A percentile compares a stretch with the other conserved stretches of the same genome.
These are phyloP conservation scores for Drosophila lutescens DNA, from an alignment of 2,888 invertebrate species.

Conservation along the genomic window DNA sequence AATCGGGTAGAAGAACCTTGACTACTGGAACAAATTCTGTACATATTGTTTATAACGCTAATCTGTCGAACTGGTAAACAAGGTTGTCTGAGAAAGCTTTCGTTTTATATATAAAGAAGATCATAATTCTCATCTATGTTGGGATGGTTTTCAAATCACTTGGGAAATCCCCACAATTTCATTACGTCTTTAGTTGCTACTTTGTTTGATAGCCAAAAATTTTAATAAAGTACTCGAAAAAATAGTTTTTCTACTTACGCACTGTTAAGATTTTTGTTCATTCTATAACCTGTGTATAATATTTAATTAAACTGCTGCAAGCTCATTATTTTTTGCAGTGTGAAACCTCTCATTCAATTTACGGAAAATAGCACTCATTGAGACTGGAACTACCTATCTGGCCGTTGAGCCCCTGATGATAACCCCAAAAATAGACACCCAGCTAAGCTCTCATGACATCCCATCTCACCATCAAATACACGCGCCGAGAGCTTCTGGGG, in stretches of 20 bases:
- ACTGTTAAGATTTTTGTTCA: too few species aligned
- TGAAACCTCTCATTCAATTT: slow-evolving; percentile 2
- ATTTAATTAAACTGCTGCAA: background rate
- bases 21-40: background rate
- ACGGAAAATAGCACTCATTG: slow-evolving; percentile 17
- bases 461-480: slow-evolving; percentile 25
- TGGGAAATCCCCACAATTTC: slow-evolving; percentile 10
- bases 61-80: slow-evolving; percentile 22
- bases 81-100: slow-evolving; percentile 25
- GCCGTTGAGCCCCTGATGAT: slow-evolving; percentile 39
- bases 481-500: slow-evolving; percentile 15
- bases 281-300: too few species aligned
- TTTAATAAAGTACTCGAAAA: background rate
- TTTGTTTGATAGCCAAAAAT: background rate
- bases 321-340: background rate
- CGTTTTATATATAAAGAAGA: background rate
- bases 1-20: slow-evolving; percentile 32
- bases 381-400: slow-evolving; percentile 12
- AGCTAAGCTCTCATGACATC: slow-evolving; percentile 1
- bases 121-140: slow-evolving; percentile 4
- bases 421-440: slow-evolving; percentile 46
- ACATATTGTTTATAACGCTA: slow-evolving; percentile 13
- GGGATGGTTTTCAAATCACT: background rate
- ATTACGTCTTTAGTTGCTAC: background rate
- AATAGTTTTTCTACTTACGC: too few species aligned